A percentile compares a stretch with the other conserved stretches of the same genome.
phyloP scores from a whole-genome alignment of 92 coral and sea anemone species.

The Actinostola sp. region DNA sequence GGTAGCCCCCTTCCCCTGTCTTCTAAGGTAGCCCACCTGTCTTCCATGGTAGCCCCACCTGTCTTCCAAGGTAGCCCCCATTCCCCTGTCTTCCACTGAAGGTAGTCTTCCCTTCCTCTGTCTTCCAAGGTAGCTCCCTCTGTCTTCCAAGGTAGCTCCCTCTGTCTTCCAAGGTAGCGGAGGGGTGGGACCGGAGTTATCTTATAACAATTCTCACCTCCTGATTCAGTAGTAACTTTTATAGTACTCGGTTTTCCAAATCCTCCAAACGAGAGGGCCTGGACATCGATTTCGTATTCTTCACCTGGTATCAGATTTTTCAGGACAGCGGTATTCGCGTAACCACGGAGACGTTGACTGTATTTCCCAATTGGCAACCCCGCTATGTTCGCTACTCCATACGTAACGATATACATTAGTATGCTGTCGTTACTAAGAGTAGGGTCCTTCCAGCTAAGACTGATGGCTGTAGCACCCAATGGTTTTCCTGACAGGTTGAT shows the following conservation, averaged over 20 bases:
- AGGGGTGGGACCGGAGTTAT: no score
- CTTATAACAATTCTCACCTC: conserved; percentile 13
- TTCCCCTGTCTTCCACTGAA: no score
- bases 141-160: background rate
- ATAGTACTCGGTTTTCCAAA: conserved; percentile 19
- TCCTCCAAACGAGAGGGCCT: conserved; percentile 27
- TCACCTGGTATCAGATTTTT: conserved; percentile 13
- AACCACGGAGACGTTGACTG: conserved; percentile 18
- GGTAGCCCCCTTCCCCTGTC: no score
- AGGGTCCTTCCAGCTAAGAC: conserved; percentile 27
- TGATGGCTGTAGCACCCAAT: conserved; percentile 10
- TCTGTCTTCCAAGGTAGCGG: background rate
- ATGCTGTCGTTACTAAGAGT: conserved; percentile 6
- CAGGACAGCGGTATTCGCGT: conserved; percentile 25
- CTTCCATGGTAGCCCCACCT: no score
- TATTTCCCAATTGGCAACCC: conserved; percentile 2
- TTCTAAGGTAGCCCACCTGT: no score
- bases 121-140: no score
- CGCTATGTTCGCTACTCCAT: background rate
- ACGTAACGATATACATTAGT: conserved; percentile 8
- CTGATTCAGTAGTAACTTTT: conserved; percentile 1
- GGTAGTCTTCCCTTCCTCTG: no score
- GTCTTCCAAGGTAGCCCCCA: no score
- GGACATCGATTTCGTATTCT: conserved; percentile 17
- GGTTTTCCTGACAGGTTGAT: conserved; percentile 6